These are phyloP conservation scores for Astropecten irregularis DNA, from an alignment of 53 echinoderm and acorn worm species.

Conservation along the genomic window DNA sequence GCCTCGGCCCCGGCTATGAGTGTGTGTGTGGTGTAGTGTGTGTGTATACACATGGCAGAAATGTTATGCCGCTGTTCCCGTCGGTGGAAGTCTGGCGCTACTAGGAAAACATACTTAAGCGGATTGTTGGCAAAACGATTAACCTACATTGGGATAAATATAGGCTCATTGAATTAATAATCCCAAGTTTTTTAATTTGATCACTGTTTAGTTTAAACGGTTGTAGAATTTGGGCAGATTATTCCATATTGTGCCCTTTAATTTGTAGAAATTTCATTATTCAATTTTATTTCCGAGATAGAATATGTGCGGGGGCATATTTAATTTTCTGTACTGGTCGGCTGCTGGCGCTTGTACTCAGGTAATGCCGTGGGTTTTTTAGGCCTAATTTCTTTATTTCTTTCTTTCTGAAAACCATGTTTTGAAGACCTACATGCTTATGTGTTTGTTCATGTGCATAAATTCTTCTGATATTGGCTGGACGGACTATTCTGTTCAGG, in stretches of 20 bases:
- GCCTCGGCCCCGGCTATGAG: background rate
- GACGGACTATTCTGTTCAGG: no score
- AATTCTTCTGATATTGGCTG: no score
- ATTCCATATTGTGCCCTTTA: conserved; percentile 13
- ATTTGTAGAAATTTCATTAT: background rate
- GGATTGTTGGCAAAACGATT: conserved; percentile 43
- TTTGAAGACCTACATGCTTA: no score
- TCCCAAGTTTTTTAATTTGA: conserved; percentile 19
- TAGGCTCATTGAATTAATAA: conserved; percentile 28
- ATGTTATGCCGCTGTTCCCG: no score
- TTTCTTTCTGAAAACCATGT: no score
- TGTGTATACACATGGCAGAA: background rate
- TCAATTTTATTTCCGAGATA: no score
- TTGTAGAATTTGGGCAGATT: conserved; percentile 3
- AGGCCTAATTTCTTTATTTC: no score
- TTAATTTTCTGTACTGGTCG: no score
- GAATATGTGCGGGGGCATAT: no score
- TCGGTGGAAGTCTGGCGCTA: background rate
- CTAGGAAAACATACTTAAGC: conserved; percentile 36
- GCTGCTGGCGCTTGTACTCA: no score
- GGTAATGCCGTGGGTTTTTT: no score
- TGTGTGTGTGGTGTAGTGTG: background rate
- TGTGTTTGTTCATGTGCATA: no score
- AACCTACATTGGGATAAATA: conserved; percentile 27
- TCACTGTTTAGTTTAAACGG: background rate